Conservation (phyloP, 1,140 invertebrate species). For the Aphelenchoides fujianensis region DNA sequence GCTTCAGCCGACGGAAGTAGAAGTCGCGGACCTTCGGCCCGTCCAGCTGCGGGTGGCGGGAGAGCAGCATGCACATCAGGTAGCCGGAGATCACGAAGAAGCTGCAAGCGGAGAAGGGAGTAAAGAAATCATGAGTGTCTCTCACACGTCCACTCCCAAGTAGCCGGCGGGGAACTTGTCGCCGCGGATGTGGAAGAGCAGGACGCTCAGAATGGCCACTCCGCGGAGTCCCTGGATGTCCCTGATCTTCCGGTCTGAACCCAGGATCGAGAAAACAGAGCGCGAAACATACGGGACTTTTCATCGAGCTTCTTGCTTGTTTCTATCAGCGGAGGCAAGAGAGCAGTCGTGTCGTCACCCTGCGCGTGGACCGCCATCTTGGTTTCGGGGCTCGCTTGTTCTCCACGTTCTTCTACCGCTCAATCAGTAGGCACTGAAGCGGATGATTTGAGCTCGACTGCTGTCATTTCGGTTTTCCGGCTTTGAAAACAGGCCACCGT, state of each 20-base stretch:
- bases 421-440: too few relatives aligned
- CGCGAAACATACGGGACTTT: too few relatives aligned
- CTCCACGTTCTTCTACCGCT: too few relatives aligned
- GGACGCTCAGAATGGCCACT: slow-evolving; percentile 16
- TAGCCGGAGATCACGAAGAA: slow-evolving; percentile 13
- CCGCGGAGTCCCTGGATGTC: slow-evolving; percentile 28
- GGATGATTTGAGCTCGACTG: too few relatives aligned
- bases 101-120: background rate
- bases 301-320: too few relatives aligned
- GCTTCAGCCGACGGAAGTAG: background rate
- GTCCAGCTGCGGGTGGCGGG: background rate
- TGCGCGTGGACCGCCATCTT: too few relatives aligned
- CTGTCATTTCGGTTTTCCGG: too few relatives aligned
- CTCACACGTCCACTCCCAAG: slow-evolving; percentile 26
- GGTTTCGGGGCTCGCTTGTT: too few relatives aligned
- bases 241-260: background rate
- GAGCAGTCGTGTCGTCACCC: too few relatives aligned
- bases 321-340: too few relatives aligned
- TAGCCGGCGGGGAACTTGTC: slow-evolving; percentile 16
- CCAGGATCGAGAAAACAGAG: too few relatives aligned
- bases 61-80: background rate
- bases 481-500: too few relatives aligned
- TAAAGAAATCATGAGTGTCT: background rate
- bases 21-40: background rate
- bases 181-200: slow-evolving; percentile 16